Evolutionary conservation across 2,113 vertebrate species (phyloP), one percentile per base, ranked within the genome.

Genomic region (Rhea americana): DNA sequence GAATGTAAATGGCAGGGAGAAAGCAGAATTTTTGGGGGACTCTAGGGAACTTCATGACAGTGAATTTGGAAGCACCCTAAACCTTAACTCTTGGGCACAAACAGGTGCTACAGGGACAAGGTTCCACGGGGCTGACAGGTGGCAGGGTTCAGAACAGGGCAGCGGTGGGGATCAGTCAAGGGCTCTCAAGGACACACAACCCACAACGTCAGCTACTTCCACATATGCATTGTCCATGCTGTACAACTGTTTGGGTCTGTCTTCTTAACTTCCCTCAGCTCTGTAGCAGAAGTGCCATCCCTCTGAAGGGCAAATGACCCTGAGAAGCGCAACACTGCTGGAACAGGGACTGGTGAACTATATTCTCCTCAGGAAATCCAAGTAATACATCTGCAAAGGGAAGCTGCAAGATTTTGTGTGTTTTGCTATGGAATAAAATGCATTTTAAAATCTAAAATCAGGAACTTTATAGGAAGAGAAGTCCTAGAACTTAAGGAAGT

Each of bases 251-350:
- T 86, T 59, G 59, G 61, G 50, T 50, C 50, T 71, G 68, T 43
- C 48, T 11, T 58, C 28, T 30, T 92, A 89, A 92, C 92, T 88
- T 47, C 68, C 77, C 68, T 94, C 89, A 88, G 91, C 77, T 96
- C 86, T 78, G 74, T 28, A 78, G 70, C 70, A 85, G 82, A 73
- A 91, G 39, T 24, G 39, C 47, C 75, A 10, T 39, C 56, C 19
- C 25, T 73, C 71, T 15, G 39, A 62, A 82, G 75, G 75, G 59
- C 71, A 87, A 76, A 1, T 45, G 59, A 87, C 59, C 1, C 1
- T 13, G 8, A 4, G 67, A 70, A 92, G 66, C 14, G 67, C 43
- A 87, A n/a, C 39, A 21, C 41, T 3, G 1, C 62, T 58, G 66
- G 68, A 53, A 73, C 10, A 21, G 2, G 13, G 8, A 11, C 59